phyloP scores from a whole-genome alignment of 2,113 vertebrate genomes.

The Cryptomyrus ogoouensis region DNA sequence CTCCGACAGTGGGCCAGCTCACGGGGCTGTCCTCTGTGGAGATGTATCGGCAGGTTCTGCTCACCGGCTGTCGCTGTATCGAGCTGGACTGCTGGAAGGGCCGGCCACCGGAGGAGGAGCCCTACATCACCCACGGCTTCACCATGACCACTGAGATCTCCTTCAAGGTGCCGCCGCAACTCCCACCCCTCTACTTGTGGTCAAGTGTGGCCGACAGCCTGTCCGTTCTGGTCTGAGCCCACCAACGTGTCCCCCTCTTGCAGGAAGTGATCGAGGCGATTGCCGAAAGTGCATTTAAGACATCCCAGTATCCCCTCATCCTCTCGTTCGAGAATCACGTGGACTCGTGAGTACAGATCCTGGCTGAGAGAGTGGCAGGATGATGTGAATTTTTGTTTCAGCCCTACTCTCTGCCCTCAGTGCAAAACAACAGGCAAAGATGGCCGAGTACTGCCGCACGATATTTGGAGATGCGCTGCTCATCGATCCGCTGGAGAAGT shows the following conservation, averaged over 20 bases:
- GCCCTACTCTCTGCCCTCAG: conserved; percentile 40
- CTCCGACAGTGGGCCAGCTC: conserved; percentile 71
- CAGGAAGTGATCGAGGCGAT: conserved; percentile 85
- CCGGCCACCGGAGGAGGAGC: conserved; percentile 75
- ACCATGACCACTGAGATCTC: conserved; percentile 89
- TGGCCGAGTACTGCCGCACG: conserved; percentile 81
- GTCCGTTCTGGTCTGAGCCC: background rate
- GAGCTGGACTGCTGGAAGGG: conserved; percentile 90
- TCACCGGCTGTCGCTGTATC: conserved; percentile 83
- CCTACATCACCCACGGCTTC: conserved; percentile 86
- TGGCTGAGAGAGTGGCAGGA: background rate
- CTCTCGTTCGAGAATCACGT: conserved; percentile 90
- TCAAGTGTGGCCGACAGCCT: background rate
- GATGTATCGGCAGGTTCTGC: conserved; percentile 82
- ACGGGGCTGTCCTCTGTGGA: conserved; percentile 80
- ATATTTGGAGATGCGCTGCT: conserved; percentile 81
- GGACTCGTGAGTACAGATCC: conserved; percentile 74
- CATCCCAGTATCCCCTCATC: conserved; percentile 75
- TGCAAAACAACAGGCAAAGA: conserved; percentile 81
- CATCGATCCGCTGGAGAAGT: conserved; percentile 80
- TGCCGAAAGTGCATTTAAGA: conserved; percentile 81
- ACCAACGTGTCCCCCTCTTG: background rate
- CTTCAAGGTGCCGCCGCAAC: conserved; percentile 58
- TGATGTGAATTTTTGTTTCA: background rate
- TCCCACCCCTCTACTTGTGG: too few species aligned